Conservation (phyloP, 30 jellyfish, hydroid and myxozoan species). For the Aurelia aurita complex sp. Pacific region DNA sequence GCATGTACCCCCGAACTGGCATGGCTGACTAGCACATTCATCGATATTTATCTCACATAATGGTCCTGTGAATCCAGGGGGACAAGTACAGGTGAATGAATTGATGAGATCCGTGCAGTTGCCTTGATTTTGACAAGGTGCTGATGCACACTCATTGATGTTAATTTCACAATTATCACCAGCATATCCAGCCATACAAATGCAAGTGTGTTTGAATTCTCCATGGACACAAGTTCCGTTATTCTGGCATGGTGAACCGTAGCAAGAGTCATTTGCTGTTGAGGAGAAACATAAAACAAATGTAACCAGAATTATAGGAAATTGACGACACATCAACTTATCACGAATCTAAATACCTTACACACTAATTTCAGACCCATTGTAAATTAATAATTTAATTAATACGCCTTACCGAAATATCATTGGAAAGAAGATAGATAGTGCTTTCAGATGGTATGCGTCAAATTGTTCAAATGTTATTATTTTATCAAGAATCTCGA, state of each 20-base stretch:
- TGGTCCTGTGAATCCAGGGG: conserved; percentile 66
- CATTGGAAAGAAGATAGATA: too few relatives aligned
- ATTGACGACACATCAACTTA: too few relatives aligned
- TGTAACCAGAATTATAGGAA: too few relatives aligned
- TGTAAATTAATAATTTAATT: too few relatives aligned
- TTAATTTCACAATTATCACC: conserved; percentile 85
- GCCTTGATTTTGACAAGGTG: conserved; percentile 70
- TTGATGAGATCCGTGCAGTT: conserved; percentile 63
- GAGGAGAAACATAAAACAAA: too few relatives aligned
- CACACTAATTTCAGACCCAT: too few relatives aligned
- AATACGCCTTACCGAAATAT: too few relatives aligned
- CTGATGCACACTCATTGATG: conserved; percentile 82
- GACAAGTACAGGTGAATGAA: conserved; percentile 70
- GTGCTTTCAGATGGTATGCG: too few relatives aligned
- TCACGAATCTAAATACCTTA: too few relatives aligned
- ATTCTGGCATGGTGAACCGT: conserved; percentile 79
- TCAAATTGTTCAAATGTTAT: too few relatives aligned
- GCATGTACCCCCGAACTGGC: conserved; percentile 78
- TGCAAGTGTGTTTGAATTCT: conserved; percentile 72
- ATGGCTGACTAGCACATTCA: conserved; percentile 83
- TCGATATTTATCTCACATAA: conserved; percentile 63
- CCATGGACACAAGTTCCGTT: conserved; percentile 85
- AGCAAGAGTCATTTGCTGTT: conserved; percentile 81
- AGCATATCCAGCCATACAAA: conserved; percentile 83
- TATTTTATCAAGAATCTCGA: too few relatives aligned